A percentile compares a stretch with the other conserved stretches of the same genome.
Conservation (phyloP, 1,140 invertebrate species). For the Drosophila grimshawi region DNA sequence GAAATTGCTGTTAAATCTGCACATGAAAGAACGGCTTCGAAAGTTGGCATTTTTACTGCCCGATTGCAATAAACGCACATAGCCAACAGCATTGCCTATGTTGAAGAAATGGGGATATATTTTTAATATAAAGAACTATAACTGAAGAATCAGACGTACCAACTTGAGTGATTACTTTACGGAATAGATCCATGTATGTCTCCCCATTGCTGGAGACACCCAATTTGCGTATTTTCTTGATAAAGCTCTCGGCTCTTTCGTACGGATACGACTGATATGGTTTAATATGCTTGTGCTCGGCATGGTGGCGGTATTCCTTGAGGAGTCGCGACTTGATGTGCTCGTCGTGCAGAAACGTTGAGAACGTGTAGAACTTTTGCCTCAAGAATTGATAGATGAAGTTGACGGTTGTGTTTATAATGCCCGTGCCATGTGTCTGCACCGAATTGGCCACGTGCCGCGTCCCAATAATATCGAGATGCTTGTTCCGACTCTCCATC, state of each 20-base stretch:
- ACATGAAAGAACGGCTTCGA: constrained; percentile 95
- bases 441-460: constrained; percentile 98
- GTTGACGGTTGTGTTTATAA: constrained; percentile 99
- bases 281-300: constrained; percentile 86
- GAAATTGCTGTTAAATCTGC: constrained; percentile 88
- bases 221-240: constrained; percentile 95
- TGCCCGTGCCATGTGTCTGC: constrained; percentile 98
- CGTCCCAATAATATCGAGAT: constrained; percentile 98
- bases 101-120: background rate
- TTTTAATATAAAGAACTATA: constrained; percentile 2
- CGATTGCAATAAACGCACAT: constrained; percentile 96
- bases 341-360: constrained; percentile 99
- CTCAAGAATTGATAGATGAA: constrained; percentile 98
- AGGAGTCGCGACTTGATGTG: constrained; percentile 98
- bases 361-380: constrained; percentile 97
- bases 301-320: constrained; percentile 93
- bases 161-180: constrained; percentile 96
- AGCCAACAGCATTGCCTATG: constrained; percentile 97
- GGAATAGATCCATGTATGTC: constrained; percentile 96
- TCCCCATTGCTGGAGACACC: constrained; percentile 93
- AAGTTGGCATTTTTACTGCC: constrained; percentile 97
- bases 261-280: constrained; percentile 89
- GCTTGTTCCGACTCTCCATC: constrained; percentile 95
- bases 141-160: constrained; percentile 85
- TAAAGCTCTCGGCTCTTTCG: constrained; percentile 97